phyloP scores from a whole-genome alignment of 2,888 invertebrate genomes.

The Sarcophaga subvicina region DNA sequence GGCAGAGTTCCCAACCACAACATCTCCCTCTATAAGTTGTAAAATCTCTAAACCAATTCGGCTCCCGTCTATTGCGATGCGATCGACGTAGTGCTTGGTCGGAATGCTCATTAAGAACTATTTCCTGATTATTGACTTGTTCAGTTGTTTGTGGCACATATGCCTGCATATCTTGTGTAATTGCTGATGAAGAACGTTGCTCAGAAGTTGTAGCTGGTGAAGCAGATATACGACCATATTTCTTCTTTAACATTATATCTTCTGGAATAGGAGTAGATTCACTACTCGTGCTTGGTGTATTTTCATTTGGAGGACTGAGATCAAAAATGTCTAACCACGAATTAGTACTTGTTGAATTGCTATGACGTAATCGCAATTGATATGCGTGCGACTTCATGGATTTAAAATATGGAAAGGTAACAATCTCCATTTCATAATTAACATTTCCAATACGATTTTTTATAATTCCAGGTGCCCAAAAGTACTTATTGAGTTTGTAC shows the following conservation, averaged over 20 bases:
- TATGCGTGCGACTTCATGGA: constrained; percentile 14
- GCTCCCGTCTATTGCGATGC: neutral
- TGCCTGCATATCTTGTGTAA: neutral
- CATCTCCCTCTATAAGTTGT: constrained; percentile 16
- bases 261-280: neutral
- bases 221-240: neutral
- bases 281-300: neutral
- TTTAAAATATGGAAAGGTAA: constrained; percentile 22
- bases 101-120: neutral
- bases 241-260: neutral
- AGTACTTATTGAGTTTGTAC: constrained; percentile 25
- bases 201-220: neutral
- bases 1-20: constrained; percentile 20
- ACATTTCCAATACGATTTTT: constrained; percentile 21
- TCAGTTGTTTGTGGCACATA: neutral
- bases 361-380: constrained; percentile 16
- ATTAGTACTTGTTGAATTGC: neutral
- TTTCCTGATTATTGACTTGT: neutral
- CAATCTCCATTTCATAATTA: constrained; percentile 33
- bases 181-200: neutral
- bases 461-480: constrained; percentile 43
- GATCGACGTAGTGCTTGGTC: neutral
- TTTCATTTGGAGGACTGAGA: neutral
- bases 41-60: constrained; percentile 2
- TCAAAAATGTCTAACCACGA: constrained; percentile 24